Base-by-base conservation (phyloP, 2,113 vertebrate species). In the Clarias gariepinus region DNA sequence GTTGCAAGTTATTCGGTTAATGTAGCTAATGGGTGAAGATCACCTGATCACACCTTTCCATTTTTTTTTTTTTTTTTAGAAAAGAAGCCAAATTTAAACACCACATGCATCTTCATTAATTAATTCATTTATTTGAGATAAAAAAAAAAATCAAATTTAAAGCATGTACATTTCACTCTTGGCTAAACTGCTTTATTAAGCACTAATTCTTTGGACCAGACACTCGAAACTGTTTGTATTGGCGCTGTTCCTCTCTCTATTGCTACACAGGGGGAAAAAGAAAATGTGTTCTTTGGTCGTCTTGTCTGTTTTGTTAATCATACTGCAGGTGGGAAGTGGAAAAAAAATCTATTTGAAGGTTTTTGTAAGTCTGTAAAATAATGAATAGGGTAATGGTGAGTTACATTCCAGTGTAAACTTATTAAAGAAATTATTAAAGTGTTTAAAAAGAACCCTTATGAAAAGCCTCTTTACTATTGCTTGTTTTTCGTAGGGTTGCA, bases 341-440 rank as follows among this genome's bases (percentile, higher is more conserved):
- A 80, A 81, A 71, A 76, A 82, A 76, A 81, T 57, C 66, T 41
- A 69, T 74, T 60, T 11, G 25, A 78, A 25, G 64, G n/a, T 84
- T 66, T 90, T 90, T 90, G 66, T 90, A 86, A 86, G 60, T 85
- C 85, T 88, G 87, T 90, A 86, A 89, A 89, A 89, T 88, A 90
- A 85, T 53, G 8, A 86, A 81, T 86, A 82, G 64, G 85, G 85
- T 87, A 71, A 88, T 89, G 28, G 78, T 80, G 76, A 88, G 68
- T 84, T 88, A 88, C 87, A 90, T 90, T 90, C 89, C 89, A 88
- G 82, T 90, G 85, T 87, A 88, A 88, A 88, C 81, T 82, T 86
- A 77, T 81, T 79, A 83, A 86, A 88, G 77, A 88, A 86, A 82
- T 60, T 30, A 88, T 88, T 84, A 90, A 90, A 90, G 78, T 86